Conservation (phyloP, 2,888 invertebrate genomes). For the Scaeva pyrastri region DNA sequence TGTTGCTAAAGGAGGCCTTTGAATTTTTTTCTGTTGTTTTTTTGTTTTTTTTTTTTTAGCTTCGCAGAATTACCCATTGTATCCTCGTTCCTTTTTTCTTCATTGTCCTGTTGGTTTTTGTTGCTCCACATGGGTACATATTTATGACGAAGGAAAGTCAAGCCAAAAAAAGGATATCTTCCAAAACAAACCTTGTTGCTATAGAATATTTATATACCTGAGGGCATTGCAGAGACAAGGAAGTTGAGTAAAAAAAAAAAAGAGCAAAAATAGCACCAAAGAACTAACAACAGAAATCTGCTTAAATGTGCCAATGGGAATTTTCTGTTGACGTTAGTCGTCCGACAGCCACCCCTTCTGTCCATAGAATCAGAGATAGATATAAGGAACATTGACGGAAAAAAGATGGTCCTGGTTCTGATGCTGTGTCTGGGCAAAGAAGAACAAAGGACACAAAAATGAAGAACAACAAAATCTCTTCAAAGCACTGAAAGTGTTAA, state of each 20-base stretch:
- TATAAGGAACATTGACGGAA: slow-evolving; percentile 55
- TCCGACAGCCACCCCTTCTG: not conserved
- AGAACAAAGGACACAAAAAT: slow-evolving; percentile 24
- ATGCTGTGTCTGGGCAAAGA: slow-evolving; percentile 36
- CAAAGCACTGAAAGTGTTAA: slow-evolving; percentile 67
- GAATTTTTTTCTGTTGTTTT: not conserved
- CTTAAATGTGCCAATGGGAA: slow-evolving; percentile 74
- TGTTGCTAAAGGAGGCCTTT: slow-evolving; percentile 60
- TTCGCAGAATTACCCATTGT: slow-evolving; percentile 60
- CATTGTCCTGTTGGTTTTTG: slow-evolving; percentile 6
- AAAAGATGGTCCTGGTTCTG: not conserved
- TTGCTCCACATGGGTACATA: slow-evolving; percentile 30
- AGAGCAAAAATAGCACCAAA: slow-evolving; percentile 18
- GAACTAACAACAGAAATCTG: slow-evolving; percentile 72
- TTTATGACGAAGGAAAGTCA: slow-evolving; percentile 53
- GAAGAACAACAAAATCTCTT: slow-evolving; percentile 61
- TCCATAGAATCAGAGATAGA: not conserved
- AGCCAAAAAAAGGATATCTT: slow-evolving; percentile 52
- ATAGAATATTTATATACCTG: slow-evolving; percentile 53
- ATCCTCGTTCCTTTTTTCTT: slow-evolving; percentile 28
- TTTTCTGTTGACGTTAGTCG: slow-evolving; percentile 25
- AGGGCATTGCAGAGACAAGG: slow-evolving; percentile 35
- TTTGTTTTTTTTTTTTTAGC: slow-evolving; percentile 17
- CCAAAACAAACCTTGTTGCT: slow-evolving; percentile 65
- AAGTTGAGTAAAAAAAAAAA: slow-evolving; percentile 34